phyloP scores from a whole-genome alignment of 1,140 invertebrate genomes.

The Yoshiicerus persimilis region DNA sequence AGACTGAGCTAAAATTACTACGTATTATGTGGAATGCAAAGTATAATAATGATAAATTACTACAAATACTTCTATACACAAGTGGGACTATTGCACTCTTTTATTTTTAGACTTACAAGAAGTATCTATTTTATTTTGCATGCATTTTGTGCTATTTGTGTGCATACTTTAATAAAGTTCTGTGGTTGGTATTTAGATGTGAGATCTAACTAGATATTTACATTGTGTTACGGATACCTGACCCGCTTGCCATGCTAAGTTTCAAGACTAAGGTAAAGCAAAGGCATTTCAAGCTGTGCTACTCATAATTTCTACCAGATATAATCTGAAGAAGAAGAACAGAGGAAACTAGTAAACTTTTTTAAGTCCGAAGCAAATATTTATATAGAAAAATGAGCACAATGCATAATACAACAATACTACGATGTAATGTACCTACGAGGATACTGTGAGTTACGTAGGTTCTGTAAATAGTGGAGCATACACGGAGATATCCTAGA shows the following conservation, averaged over 20 bases:
- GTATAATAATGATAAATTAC: not conserved
- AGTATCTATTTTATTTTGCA: not conserved
- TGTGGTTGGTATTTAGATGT: not conserved
- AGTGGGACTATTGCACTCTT: not conserved
- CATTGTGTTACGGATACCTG: not conserved
- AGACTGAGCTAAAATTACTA: not conserved
- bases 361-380: not conserved
- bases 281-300: not conserved
- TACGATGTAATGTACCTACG: not conserved
- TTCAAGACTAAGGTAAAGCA: not conserved
- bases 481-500: not conserved
- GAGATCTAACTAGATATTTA: not conserved
- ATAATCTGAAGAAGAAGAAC: slow-evolving; percentile 24
- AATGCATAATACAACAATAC: not conserved
- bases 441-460: too few species aligned
- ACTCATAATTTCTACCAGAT: slow-evolving; percentile 37
- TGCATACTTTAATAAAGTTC: not conserved
- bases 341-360: not conserved
- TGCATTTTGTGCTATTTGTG: not conserved
- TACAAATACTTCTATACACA: too few species aligned
- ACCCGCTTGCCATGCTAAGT: not conserved
- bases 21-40: not conserved
- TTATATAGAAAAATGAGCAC: not conserved
- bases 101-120: not conserved
- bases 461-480: not conserved